These are phyloP conservation scores for Caenorhabditis sp. DNA, from an alignment of 2,888 invertebrate species.

Conservation along the genomic window DNA sequence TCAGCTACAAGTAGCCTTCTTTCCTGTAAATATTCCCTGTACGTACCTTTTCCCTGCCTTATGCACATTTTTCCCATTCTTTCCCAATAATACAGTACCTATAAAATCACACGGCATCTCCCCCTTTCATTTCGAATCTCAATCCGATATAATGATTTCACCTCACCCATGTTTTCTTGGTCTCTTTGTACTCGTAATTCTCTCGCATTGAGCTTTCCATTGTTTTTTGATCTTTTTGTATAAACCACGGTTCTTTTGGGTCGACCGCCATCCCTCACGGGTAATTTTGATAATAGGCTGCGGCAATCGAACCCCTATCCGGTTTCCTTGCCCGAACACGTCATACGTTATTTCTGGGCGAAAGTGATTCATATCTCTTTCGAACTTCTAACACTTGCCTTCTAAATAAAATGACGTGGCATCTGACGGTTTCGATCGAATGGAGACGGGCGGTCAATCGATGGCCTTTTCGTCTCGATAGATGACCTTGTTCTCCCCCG, in stretches of 20 bases:
- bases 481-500: slow-evolving; percentile 40
- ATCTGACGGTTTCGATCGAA: slow-evolving; percentile 8
- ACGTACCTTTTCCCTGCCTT: slow-evolving; percentile 1
- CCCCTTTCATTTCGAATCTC: slow-evolving; percentile 16
- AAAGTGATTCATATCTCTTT: slow-evolving; percentile 20
- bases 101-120: no score
- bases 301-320: not conserved
- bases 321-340: slow-evolving; percentile 14
- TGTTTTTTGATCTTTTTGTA: slow-evolving; percentile 16
- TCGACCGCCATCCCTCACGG: no score
- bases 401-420: slow-evolving; percentile 30
- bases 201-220: not conserved
- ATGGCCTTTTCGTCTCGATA: slow-evolving; percentile 14
- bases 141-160: slow-evolving; percentile 19
- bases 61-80: not conserved
- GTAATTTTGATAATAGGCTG: slow-evolving; percentile 30
- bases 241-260: slow-evolving; percentile 28
- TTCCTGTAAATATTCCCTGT: slow-evolving; percentile 23
- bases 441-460: slow-evolving; percentile 11
- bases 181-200: slow-evolving; percentile 25
- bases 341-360: slow-evolving; percentile 1
- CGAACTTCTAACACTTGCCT: no score
- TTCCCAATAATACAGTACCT: not conserved
- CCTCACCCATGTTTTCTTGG: slow-evolving; percentile 1
- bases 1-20: slow-evolving; percentile 11